Percentiles rank a stretch among this genome's conserved stretches.
These are phyloP conservation scores for Denticeps clupeoides DNA, from an alignment of 2,797 vertebrate species.

Conservation along the genomic window DNA sequence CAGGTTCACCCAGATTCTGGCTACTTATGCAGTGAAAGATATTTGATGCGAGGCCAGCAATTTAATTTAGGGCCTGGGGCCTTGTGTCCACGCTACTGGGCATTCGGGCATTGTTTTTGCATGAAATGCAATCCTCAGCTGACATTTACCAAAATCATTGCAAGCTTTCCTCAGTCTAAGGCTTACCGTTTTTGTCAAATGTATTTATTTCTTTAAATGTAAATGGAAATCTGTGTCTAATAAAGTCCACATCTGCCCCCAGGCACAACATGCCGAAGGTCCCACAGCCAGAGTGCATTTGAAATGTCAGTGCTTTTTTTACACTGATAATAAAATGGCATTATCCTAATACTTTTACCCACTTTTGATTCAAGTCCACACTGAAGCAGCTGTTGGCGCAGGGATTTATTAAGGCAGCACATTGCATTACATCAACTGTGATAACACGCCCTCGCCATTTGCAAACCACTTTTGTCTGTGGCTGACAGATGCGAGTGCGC, in stretches of 20 bases:
- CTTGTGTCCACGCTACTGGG: neutral
- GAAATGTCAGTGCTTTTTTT: constrained; percentile 18
- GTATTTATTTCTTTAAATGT: neutral
- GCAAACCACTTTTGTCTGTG: constrained; percentile 39
- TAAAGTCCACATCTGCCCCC: neutral
- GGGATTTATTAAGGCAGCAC: constrained; percentile 35
- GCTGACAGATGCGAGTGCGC: constrained; percentile 32
- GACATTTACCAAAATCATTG: neutral
- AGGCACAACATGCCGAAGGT: neutral
- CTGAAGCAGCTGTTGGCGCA: constrained; percentile 6
- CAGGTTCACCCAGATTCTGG: too few relatives aligned
- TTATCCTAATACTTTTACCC: constrained; percentile 39
- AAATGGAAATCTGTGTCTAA: constrained; percentile 11
- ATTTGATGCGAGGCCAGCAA: too few relatives aligned
- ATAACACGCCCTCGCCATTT: constrained; percentile 26
- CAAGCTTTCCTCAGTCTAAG: neutral
- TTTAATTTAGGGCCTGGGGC: too few relatives aligned
- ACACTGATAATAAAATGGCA: constrained; percentile 16
- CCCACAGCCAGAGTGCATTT: constrained; percentile 11
- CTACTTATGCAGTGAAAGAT: too few relatives aligned
- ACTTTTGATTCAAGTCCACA: constrained; percentile 24
- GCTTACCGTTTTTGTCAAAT: neutral
- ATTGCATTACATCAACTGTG: constrained; percentile 34
- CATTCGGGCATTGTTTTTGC: neutral
- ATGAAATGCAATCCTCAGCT: neutral